phyloP scores from a whole-genome alignment of 92 coral and sea anemone species.

The Palythoa caribaeorum region DNA sequence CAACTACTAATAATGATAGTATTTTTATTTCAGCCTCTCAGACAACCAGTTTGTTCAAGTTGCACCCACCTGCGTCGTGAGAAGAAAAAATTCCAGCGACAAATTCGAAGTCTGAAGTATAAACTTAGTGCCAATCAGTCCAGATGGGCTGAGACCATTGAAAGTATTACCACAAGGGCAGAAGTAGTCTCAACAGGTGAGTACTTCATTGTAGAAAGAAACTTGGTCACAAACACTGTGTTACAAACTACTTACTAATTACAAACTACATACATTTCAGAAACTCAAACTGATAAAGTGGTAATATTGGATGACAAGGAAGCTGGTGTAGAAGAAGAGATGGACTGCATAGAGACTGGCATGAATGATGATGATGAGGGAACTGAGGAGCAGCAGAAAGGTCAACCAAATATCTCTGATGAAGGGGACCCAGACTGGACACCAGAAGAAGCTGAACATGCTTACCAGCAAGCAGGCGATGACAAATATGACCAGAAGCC shows the following conservation, averaged over 20 bases:
- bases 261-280: conserved; percentile 25
- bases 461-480: neutral
- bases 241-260: conserved; percentile 1
- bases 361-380: conserved; percentile 27
- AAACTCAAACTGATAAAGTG: conserved; percentile 31
- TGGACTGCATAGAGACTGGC: conserved; percentile 3
- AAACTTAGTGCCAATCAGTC: conserved; percentile 24
- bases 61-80: conserved; percentile 33
- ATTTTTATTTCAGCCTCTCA: conserved; percentile 38
- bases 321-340: conserved; percentile 21
- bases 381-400: conserved; percentile 38
- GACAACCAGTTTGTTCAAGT: conserved; percentile 29
- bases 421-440: conserved; percentile 57
- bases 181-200: conserved; percentile 27
- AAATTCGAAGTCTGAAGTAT: conserved; percentile 15
- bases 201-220: neutral
- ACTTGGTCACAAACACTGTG: neutral
- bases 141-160: conserved; percentile 39
- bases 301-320: conserved; percentile 28
- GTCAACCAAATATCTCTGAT: neutral
- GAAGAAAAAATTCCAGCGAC: conserved; percentile 48
- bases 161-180: conserved; percentile 3
- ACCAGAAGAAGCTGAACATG: conserved; percentile 53
- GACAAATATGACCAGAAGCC: conserved; percentile 5
- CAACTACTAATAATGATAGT: neutral